Conservation (phyloP, 2,797 vertebrate genomes). For the Ptychadena robeensis region DNA sequence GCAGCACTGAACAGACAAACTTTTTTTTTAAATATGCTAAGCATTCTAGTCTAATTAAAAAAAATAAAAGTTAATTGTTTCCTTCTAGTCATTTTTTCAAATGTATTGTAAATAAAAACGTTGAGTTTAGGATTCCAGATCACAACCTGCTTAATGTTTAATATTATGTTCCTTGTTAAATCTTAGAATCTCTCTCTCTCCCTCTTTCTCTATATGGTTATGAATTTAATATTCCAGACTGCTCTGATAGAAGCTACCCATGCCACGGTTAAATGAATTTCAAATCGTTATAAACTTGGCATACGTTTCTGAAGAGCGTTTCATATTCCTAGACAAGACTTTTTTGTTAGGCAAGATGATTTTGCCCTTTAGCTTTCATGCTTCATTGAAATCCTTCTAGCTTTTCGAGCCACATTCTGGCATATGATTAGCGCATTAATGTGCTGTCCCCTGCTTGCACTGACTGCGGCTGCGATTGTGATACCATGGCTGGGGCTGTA, state of each 20-base stretch:
- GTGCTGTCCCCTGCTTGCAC: constrained; percentile 71
- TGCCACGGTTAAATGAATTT: not conserved
- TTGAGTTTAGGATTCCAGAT: too few species aligned
- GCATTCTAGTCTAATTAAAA: too few species aligned
- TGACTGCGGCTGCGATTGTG: constrained; percentile 77
- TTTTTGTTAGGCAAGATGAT: constrained; percentile 74
- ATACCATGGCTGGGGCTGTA: constrained; percentile 81
- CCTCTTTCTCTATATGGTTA: too few species aligned
- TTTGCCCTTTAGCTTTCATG: constrained; percentile 76
- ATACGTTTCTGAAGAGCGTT: constrained; percentile 66
- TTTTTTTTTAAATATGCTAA: too few species aligned
- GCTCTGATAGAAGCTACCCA: not conserved
- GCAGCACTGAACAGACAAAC: too few species aligned
- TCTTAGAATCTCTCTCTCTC: too few species aligned
- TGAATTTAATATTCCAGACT: too few species aligned
- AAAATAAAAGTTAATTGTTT: too few species aligned
- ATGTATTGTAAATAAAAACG: too few species aligned
- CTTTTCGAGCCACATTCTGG: constrained; percentile 78
- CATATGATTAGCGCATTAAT: constrained; percentile 78
- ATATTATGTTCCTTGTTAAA: too few species aligned
- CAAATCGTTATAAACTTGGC: constrained; percentile 31
- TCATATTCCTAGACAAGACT: constrained; percentile 70
- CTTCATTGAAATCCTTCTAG: constrained; percentile 77
- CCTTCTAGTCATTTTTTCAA: too few species aligned
- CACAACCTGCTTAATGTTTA: too few species aligned